Percentiles rank a stretch among this genome's conserved stretches.
phyloP scores from a whole-genome alignment of 30 jellyfish, hydroid and myxozoan species.

The Rhopilema esculentum region DNA sequence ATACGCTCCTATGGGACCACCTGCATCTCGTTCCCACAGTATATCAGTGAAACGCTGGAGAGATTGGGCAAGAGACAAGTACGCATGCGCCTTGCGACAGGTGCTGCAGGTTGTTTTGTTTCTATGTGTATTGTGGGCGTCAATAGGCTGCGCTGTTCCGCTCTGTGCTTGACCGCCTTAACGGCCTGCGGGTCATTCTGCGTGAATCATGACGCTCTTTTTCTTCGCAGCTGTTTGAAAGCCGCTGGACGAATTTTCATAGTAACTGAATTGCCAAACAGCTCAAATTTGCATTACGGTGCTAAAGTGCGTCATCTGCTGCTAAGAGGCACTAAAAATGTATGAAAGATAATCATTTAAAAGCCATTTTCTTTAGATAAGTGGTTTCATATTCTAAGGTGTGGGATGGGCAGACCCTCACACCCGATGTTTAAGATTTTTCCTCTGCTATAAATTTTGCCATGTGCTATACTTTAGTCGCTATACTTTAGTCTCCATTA shows the following conservation, averaged over 20 bases:
- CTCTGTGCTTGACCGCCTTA: conserved; percentile 88
- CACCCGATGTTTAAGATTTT: background rate
- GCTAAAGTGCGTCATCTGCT: background rate
- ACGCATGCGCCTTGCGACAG: conserved; percentile 90
- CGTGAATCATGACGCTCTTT: conserved; percentile 47
- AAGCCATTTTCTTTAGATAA: background rate
- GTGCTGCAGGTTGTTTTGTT: conserved; percentile 93
- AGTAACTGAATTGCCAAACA: conserved; percentile 2
- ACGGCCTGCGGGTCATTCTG: conserved; percentile 74
- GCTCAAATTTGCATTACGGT: background rate
- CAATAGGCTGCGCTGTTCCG: conserved; percentile 80
- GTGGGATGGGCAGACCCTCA: background rate
- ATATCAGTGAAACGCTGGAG: conserved; percentile 67
- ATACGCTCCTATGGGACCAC: conserved; percentile 86
- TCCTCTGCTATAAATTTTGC: background rate
- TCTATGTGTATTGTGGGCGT: conserved; percentile 79
- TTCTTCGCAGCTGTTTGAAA: conserved; percentile 55
- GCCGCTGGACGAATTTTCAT: conserved; percentile 32
- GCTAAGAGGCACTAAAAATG: background rate
- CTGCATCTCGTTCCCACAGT: conserved; percentile 90
- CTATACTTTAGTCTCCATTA: too few species aligned
- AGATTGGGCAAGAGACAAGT: conserved; percentile 48
- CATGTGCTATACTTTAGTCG: background rate
- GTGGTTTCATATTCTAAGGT: background rate
- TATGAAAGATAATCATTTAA: too few species aligned